Evolutionary conservation across 2,888 invertebrate genomes (phyloP).

Genomic region (Coenonympha arcania): DNA sequence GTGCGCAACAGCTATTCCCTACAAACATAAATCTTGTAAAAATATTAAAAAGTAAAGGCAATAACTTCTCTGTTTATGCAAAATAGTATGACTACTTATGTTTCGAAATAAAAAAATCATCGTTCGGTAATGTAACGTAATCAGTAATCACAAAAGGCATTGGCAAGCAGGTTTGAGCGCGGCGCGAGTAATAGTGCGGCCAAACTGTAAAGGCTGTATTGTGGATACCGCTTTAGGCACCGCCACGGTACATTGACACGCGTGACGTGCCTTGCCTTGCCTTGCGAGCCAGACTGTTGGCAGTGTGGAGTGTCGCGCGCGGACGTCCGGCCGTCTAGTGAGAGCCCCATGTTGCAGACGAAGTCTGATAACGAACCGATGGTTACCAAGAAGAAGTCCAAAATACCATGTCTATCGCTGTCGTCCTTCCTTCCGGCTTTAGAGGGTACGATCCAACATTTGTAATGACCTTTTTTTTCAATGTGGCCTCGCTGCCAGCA

Average conservation of each 20-base stretch:
- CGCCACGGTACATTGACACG: slow-evolving; percentile 60
- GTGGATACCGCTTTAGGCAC: slow-evolving; percentile 51
- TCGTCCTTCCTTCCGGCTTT: slow-evolving; percentile 66
- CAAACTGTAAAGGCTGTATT: slow-evolving; percentile 41
- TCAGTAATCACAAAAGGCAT: not conserved
- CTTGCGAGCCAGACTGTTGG: slow-evolving; percentile 48
- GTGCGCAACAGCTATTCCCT: no score
- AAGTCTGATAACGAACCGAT: slow-evolving; percentile 62
- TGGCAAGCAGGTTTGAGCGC: slow-evolving; percentile 16
- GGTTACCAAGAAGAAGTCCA: slow-evolving; percentile 69
- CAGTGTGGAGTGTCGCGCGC: slow-evolving; percentile 61
- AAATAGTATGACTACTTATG: no score
- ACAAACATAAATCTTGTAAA: no score
- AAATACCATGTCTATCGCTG: slow-evolving; percentile 69
- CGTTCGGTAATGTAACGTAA: slow-evolving; percentile 5
- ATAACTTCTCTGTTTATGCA: no score
- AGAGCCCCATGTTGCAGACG: slow-evolving; percentile 59
- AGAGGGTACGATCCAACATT: slow-evolving; percentile 55
- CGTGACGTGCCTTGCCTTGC: no score
- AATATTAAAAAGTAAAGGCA: no score
- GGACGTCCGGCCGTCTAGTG: slow-evolving; percentile 53
- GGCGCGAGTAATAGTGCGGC: no score
- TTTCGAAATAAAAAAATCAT: not conserved
- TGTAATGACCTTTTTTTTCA: slow-evolving; percentile 48
- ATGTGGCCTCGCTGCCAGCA: slow-evolving; percentile 59